phyloP scores from a whole-genome alignment of 2,797 vertebrate genomes.

The Tapirus indicus region DNA sequence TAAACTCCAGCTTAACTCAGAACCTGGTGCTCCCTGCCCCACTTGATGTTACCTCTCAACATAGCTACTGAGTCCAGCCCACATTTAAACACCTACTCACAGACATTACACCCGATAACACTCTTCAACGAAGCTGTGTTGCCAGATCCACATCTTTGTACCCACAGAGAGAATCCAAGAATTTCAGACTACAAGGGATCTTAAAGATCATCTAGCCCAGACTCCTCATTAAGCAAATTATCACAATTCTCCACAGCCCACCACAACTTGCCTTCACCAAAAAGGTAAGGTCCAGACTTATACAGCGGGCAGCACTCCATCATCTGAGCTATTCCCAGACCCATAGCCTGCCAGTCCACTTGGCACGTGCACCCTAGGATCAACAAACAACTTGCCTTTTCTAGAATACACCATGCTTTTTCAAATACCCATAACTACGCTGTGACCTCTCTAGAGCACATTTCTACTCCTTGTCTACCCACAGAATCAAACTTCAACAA shows the following conservation, averaged over 20 bases:
- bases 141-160: slow-evolving; percentile 63
- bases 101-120: slow-evolving; percentile 69
- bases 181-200: slow-evolving; percentile 18
- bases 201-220: background rate
- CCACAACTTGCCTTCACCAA: background rate
- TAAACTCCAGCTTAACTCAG: slow-evolving; percentile 20
- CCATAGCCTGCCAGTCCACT: background rate
- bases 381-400: background rate
- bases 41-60: slow-evolving; percentile 54
- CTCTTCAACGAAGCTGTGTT: slow-evolving; percentile 61
- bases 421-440: background rate
- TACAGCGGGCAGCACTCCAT: background rate
- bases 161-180: slow-evolving; percentile 72
- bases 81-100: slow-evolving; percentile 72
- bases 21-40: background rate
- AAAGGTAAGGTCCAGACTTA: background rate
- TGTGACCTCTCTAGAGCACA: background rate
- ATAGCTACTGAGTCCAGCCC: slow-evolving; percentile 62
- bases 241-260: background rate
- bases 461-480: background rate
- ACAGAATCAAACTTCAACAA: background rate
- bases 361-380: background rate
- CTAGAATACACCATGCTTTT: background rate
- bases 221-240: background rate
- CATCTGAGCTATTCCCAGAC: background rate